Evolutionary conservation across 2,113 vertebrate species (phyloP), one percentile per base, ranked within the genome.

Genomic region (Rhynchomys soricoides): DNA sequence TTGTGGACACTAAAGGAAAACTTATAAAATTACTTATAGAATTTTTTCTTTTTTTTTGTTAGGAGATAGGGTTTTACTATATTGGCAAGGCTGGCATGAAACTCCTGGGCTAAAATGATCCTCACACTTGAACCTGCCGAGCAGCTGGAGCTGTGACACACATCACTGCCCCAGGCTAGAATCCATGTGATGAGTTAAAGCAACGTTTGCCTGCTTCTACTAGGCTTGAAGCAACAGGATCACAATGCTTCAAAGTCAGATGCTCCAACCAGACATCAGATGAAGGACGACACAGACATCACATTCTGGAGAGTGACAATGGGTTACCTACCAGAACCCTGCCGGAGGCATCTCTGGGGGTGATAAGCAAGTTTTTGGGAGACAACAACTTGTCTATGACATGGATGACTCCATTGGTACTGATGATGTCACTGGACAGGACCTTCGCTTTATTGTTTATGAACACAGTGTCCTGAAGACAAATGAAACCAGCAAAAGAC

Each of bases 351-450:
- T 90, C 92, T 96, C 90, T 92, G 4, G 97, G 97, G 5, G 97
- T 93, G 16, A 96, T 75, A 75, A 98, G 95, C 70, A 98, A 52
- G 4, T 93, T 97, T 6, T 98, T 83, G 6, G 99, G 99, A 77
- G 98, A 91, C 70, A 99, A 98, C 40, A 99, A 24, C 26, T 96
- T 98, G 97, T 99, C 98, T 87, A 99, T 99, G 96, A 99, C 88
- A 21, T 99, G 99, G 94, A 99, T 98, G 89, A 99, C 98, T 0
- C 99, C 99, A 6, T 99, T 99, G 26, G 98, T 97, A 77, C 98
- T 98, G 96, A 99, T 79, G 45, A 90, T 96, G 48, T 99, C 98
- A 0, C 98, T 99, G 97, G 97, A 93, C 45, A 99, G 96, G 89
- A 99, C 97, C 86, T 98, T 99, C 1, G 98, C 98, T 21, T 98